phyloP scores from a whole-genome alignment of 2,888 invertebrate species.

The Ochlodes sylvanus region DNA sequence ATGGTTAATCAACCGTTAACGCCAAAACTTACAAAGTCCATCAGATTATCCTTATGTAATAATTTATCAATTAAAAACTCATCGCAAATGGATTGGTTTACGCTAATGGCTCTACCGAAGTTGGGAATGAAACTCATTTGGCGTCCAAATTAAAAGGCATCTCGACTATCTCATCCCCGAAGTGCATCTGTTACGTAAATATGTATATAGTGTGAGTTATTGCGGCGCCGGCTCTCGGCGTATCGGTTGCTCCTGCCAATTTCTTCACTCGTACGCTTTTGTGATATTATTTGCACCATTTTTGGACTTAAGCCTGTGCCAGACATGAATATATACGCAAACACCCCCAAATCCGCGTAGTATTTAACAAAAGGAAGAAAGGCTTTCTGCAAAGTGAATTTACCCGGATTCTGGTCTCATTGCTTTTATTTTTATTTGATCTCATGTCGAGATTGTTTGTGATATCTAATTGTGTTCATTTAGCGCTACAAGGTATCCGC shows the following conservation, averaged over 20 bases:
- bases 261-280: conserved; percentile 3
- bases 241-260: conserved; percentile 25
- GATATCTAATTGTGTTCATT: too few species aligned
- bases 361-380: too few species aligned
- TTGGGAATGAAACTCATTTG: conserved; percentile 31
- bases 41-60: not conserved
- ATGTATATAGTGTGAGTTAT: conserved; percentile 23
- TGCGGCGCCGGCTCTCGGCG: conserved; percentile 17
- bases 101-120: conserved; percentile 17
- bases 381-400: too few species aligned
- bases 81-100: conserved; percentile 25
- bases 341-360: not conserved
- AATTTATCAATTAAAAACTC: conserved; percentile 14
- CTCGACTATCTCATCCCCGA: conserved; percentile 23
- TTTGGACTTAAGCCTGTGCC: not conserved
- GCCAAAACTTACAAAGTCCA: conserved; percentile 14
- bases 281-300: conserved; percentile 4
- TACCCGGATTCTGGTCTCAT: too few species aligned
- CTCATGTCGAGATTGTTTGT: too few species aligned
- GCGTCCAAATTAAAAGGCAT: conserved; percentile 32
- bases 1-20: too few species aligned
- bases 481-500: too few species aligned
- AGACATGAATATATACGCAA: not conserved
- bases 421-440: too few species aligned
- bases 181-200: conserved; percentile 36